These are phyloP conservation scores for Aphodius sticticus DNA, from an alignment of 2,888 invertebrate genomes.

Conservation along the genomic window DNA sequence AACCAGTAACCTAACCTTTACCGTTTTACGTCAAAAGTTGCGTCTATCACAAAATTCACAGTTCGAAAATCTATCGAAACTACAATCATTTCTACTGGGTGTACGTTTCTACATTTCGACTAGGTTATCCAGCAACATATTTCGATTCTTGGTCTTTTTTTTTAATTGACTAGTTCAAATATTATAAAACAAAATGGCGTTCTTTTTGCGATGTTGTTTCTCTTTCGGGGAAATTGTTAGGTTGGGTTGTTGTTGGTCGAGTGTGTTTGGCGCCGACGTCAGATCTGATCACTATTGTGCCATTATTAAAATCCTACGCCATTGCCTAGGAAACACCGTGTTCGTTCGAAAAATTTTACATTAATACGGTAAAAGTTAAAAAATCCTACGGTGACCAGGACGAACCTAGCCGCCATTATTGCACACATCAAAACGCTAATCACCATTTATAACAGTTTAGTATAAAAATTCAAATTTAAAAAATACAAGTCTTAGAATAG, in stretches of 20 bases:
- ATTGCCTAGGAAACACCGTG: conserved; percentile 58
- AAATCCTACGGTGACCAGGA: conserved; percentile 55
- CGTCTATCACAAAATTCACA: conserved; percentile 23
- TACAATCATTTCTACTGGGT: too few species aligned
- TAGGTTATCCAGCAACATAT: too few species aligned
- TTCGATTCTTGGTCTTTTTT: too few species aligned
- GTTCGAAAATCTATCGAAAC: conserved; percentile 42
- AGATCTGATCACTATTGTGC: background rate
- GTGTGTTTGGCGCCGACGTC: background rate
- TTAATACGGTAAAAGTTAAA: conserved; percentile 35
- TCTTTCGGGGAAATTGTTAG: background rate
- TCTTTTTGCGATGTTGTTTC: background rate
- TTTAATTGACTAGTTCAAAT: background rate
- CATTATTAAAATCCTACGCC: background rate
- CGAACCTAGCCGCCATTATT: conserved; percentile 56
- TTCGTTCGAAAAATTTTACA: conserved; percentile 13
- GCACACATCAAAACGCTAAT: conserved; percentile 61
- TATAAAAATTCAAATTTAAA: conserved; percentile 64
- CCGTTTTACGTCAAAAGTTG: conserved; percentile 24
- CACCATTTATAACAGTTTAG: conserved; percentile 62
- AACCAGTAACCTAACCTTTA: conserved; percentile 9
- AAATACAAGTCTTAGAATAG: conserved; percentile 63
- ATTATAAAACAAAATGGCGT: background rate
- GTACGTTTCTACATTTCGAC: too few species aligned
- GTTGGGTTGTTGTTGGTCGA: background rate